phyloP scores from a whole-genome alignment of 2,797 vertebrate genomes.

The Sebastes hubbsi region DNA sequence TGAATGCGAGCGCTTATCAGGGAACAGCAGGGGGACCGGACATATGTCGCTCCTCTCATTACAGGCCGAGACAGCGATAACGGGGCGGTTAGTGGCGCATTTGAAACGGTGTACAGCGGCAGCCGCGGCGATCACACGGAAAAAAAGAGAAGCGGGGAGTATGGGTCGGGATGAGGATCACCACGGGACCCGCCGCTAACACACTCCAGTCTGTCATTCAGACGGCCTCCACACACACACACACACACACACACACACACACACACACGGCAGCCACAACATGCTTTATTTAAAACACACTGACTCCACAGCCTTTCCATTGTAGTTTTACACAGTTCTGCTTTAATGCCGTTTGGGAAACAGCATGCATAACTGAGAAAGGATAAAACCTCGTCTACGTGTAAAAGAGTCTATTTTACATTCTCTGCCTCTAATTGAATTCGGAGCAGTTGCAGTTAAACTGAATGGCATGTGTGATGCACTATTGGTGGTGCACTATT shows the following conservation, averaged over 20 bases:
- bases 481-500: constrained; percentile 65
- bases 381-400: constrained; percentile 42
- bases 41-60: constrained; percentile 72
- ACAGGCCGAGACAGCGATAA: constrained; percentile 58
- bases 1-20: constrained; percentile 57
- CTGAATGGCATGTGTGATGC: constrained; percentile 57
- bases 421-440: constrained; percentile 63
- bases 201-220: constrained; percentile 25
- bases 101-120: constrained; percentile 38
- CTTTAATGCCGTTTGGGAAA: constrained; percentile 42
- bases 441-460: constrained; percentile 63
- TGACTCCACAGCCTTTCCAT: constrained; percentile 8
- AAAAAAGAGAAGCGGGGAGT: background rate
- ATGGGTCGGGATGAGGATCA: constrained; percentile 38
- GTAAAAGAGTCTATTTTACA: constrained; percentile 57
- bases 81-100: constrained; percentile 53
- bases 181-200: constrained; percentile 19
- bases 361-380: constrained; percentile 25
- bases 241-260: background rate
- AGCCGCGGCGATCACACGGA: background rate
- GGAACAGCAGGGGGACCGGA: constrained; percentile 65
- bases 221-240: background rate
- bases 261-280: constrained; percentile 4
- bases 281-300: constrained; percentile 49
- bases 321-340: constrained; percentile 21